Base-by-base conservation (phyloP, 2,797 vertebrate genomes). In the Sebastes iracundus region DNA sequence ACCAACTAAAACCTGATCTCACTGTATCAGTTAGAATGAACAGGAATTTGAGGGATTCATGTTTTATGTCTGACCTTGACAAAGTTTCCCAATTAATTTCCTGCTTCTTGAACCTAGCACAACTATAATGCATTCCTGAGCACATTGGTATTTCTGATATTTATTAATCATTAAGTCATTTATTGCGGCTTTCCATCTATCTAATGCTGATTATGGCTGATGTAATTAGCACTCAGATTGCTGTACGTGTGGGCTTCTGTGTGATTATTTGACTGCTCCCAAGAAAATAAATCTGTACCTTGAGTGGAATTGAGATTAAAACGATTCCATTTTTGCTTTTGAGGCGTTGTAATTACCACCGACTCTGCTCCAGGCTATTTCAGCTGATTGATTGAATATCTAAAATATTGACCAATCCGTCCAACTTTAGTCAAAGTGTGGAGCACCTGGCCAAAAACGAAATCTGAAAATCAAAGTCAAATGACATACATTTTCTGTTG, bases 201-300 rank as follows among this genome's bases (percentile, higher is more conserved):
- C 30, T 76, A 38, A 27, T 55, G 52, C 7, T 69, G 32, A 77
- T 76, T 32, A 55, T 20, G 30, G 9, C 33, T 68, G 59, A 52
- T 58, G 22, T 83, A 60, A 84, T 88, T 75, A 61, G 32, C 38
- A 4, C 25, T 56, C 1, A 52, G 63, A 73, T 72, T 3, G 27
- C 30, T 42, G 9, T 22, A 18, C 3, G 5, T 64, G 58, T 25
- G 35, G 22, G 12, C 23, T 30, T 65, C 23, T 71, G 5, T 30
- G 28, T 72, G 58, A 74, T 64, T 63, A 53, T 74, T 72, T 82
- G 7, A 70, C 73, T 53, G 7, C 32, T 73, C n/a, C 0, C 49
- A 35, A 14, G 67, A 77, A 77, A 67, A 81, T 76, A 33, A 72
- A 72, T 65, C 14, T 59, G 46, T 9, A 61, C 38, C 28, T 65